Conservation (phyloP, 2,888 invertebrate species). For the Callinectes sapidus region DNA sequence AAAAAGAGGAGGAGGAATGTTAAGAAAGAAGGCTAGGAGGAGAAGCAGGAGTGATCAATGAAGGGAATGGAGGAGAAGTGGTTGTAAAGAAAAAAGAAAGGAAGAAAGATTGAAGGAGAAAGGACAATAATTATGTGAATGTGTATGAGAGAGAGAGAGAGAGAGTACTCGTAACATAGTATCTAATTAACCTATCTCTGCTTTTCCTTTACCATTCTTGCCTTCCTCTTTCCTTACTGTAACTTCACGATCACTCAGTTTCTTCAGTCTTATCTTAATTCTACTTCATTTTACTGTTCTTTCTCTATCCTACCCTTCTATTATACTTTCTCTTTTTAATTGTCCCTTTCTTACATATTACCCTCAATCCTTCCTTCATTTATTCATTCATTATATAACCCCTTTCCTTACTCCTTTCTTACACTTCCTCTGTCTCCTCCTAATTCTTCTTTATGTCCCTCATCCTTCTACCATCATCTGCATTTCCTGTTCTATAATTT, state of each 20-base stretch:
- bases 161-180: background rate
- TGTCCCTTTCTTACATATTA: no score
- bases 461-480: background rate
- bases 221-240: no score
- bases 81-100: background rate
- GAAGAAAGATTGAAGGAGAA: background rate
- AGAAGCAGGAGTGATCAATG: background rate
- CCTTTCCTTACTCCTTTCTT: background rate
- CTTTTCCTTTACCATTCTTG: no score
- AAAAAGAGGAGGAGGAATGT: background rate
- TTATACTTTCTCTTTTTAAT: no score
- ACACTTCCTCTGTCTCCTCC: background rate
- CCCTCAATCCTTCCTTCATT: no score
- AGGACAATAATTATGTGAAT: background rate
- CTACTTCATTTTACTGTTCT: background rate
- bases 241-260: background rate
- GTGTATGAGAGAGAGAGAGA: background rate
- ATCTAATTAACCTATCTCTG: background rate
- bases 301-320: background rate
- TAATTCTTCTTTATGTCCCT: background rate
- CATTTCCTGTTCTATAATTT: background rate
- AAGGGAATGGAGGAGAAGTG: background rate
- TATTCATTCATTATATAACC: background rate
- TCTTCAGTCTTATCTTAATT: background rate
- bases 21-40: background rate